These are phyloP conservation scores for Bilobella aurantiaca DNA, from an alignment of 1,140 invertebrate genomes.

Conservation along the genomic window DNA sequence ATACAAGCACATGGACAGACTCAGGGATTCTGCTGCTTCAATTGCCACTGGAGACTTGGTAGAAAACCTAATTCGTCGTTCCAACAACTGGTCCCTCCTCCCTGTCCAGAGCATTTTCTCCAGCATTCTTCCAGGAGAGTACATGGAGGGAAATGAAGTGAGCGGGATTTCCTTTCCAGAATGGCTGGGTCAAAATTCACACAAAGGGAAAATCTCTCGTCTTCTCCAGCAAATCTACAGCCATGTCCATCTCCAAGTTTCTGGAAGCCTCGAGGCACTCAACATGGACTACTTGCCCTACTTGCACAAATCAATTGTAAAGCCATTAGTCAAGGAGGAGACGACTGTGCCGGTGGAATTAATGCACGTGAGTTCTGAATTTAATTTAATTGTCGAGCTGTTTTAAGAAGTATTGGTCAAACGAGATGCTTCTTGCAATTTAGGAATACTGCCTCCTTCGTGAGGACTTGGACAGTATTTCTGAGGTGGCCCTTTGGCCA, in stretches of 20 bases:
- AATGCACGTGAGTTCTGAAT: slow-evolving; percentile 45
- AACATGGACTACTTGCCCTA: slow-evolving; percentile 71
- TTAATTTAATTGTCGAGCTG: neutral
- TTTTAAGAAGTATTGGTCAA: neutral
- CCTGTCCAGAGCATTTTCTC: slow-evolving; percentile 83
- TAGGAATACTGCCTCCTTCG: slow-evolving; percentile 71
- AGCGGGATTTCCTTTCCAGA: slow-evolving; percentile 78
- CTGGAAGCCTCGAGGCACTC: slow-evolving; percentile 62
- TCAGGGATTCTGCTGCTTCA: slow-evolving; percentile 70
- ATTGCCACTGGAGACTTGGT: slow-evolving; percentile 77
- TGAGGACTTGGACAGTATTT: slow-evolving; percentile 80
- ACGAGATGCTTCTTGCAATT: neutral
- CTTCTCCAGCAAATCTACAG: slow-evolving; percentile 69
- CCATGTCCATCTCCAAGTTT: slow-evolving; percentile 59
- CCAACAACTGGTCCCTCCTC: slow-evolving; percentile 77
- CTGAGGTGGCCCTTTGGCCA: slow-evolving; percentile 76
- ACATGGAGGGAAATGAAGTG: slow-evolving; percentile 64
- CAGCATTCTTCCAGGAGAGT: slow-evolving; percentile 77
- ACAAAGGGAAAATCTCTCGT: slow-evolving; percentile 64
- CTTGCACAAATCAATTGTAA: slow-evolving; percentile 58
- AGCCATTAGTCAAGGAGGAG: slow-evolving; percentile 60
- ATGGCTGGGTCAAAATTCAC: slow-evolving; percentile 94
- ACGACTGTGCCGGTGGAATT: slow-evolving; percentile 60
- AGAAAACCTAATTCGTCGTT: slow-evolving; percentile 64
- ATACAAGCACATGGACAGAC: slow-evolving; percentile 49